These are phyloP conservation scores for Vimba vimba DNA, from an alignment of 2,113 vertebrate species.

Conservation along the genomic window DNA sequence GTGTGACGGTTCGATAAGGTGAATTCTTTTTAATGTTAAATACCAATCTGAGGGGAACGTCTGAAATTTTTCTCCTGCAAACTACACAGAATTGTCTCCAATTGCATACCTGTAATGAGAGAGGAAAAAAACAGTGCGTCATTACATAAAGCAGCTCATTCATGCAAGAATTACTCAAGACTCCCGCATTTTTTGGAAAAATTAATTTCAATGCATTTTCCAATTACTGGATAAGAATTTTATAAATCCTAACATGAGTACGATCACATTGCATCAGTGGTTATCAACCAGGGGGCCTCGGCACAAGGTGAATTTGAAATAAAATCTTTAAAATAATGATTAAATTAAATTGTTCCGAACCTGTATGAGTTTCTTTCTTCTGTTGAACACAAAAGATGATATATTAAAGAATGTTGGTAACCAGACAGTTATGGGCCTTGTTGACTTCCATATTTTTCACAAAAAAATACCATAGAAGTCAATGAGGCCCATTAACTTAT, in stretches of 20 bases:
- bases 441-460: no score
- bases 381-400: no score
- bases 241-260: background rate
- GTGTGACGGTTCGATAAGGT: background rate
- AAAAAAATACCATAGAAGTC: no score
- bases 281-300: background rate
- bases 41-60: background rate
- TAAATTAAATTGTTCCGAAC: no score
- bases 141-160: background rate
- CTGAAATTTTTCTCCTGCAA: background rate
- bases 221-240: background rate
- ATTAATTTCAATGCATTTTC: background rate
- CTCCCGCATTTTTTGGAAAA: background rate
- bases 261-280: background rate
- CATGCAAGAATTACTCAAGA: background rate
- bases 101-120: conserved; percentile 22
- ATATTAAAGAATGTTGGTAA: no score
- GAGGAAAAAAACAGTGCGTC: background rate
- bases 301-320: background rate
- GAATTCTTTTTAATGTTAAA: background rate
- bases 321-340: background rate
- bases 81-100: background rate
- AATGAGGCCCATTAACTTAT: no score
- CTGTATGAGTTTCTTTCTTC: no score
- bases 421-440: no score